Evolutionary conservation across 2,888 invertebrate genomes (phyloP).

Genomic region (Rotaria socialis): DNA sequence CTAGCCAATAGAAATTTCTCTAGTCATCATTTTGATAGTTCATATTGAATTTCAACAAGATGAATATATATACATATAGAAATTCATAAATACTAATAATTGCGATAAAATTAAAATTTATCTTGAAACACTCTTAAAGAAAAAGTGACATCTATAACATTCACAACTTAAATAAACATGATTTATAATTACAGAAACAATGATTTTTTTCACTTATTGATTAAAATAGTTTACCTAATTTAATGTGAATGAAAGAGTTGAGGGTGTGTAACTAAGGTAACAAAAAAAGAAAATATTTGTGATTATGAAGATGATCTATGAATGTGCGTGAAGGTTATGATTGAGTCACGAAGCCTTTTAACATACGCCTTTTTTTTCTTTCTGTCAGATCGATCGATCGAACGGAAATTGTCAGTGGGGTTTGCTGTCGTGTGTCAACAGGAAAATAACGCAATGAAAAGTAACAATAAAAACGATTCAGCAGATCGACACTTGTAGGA

Average conservation of each 20-base stretch:
- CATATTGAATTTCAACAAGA: too few species aligned
- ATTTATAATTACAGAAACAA: too few species aligned
- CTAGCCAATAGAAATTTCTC: not conserved
- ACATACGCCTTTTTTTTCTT: not conserved
- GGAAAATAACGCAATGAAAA: constrained; percentile 18
- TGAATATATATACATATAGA: too few species aligned
- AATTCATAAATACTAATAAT: too few species aligned
- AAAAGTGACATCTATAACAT: not conserved
- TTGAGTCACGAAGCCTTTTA: not conserved
- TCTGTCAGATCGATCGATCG: not conserved
- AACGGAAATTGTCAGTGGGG: not conserved
- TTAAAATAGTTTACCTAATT: too few species aligned
- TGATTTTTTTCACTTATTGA: too few species aligned
- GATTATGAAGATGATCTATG: not conserved
- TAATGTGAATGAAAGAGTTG: not conserved
- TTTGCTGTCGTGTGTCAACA: not conserved
- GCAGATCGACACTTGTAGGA: not conserved
- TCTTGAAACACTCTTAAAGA: not conserved
- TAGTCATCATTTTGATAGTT: too few species aligned
- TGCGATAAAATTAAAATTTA: too few species aligned
- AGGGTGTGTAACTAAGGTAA: not conserved
- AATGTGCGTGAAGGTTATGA: not conserved
- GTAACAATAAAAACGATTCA: not conserved
- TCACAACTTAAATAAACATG: not conserved
- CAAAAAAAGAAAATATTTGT: not conserved